Conservation (phyloP, 2,888 invertebrate genomes). For the Hypselothyrea guttata region DNA sequence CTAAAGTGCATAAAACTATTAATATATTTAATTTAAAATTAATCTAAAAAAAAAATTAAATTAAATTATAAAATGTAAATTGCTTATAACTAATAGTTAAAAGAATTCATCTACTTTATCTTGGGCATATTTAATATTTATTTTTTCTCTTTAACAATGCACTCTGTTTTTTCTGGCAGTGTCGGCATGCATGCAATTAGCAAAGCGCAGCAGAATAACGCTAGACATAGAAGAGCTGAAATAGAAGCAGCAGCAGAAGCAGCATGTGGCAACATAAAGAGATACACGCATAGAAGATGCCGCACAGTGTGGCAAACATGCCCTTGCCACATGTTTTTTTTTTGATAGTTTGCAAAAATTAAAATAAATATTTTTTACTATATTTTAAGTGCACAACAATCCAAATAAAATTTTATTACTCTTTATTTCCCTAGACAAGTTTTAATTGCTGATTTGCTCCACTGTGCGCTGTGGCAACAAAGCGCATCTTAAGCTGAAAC, state of each 20-base stretch:
- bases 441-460: background rate
- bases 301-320: slow-evolving; percentile 8
- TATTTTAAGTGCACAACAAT: too few relatives aligned
- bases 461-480: slow-evolving; percentile 10
- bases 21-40: background rate
- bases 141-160: too few relatives aligned
- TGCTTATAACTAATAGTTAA: too few relatives aligned
- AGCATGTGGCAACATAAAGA: slow-evolving; percentile 14
- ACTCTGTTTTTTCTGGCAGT: slow-evolving; percentile 17
- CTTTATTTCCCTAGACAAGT: slow-evolving; percentile 1
- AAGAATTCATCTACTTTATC: too few relatives aligned
- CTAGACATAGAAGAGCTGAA: slow-evolving; percentile 17
- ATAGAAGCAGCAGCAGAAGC: slow-evolving; percentile 3
- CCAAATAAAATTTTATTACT: too few relatives aligned
- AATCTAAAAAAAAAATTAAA: background rate
- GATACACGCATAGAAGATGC: slow-evolving; percentile 1
- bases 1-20: too few relatives aligned
- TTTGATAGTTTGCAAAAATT: too few relatives aligned
- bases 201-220: slow-evolving; percentile 19
- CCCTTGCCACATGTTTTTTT: too few relatives aligned
- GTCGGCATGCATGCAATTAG: slow-evolving; percentile 22
- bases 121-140: too few relatives aligned
- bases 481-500: slow-evolving; percentile 13
- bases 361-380: too few relatives aligned
- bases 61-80: too few relatives aligned